Evolutionary conservation across 2,888 invertebrate genomes (phyloP), one percentile per base, ranked within the genome.

Genomic region (Xestoiulus laeticollis): DNA sequence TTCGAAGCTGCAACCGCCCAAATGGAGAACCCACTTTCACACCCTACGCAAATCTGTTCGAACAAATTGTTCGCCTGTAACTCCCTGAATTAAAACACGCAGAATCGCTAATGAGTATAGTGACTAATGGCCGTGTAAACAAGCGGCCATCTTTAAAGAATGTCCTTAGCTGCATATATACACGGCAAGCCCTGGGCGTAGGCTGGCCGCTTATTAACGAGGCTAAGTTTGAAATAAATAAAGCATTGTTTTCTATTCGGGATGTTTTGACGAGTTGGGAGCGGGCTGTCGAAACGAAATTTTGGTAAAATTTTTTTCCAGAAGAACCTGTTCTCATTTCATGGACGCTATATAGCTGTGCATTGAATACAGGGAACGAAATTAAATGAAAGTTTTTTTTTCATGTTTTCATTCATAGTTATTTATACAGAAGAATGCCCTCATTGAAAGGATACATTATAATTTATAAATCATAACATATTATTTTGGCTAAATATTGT

Each of bases 41-140:
- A 68, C 68, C 68, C 68, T 68, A 68, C 68, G 68, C 68, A 26
- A 22, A 26, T 68, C 12, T 59, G 68, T 68, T 68, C 68, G 4
- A 68, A 68, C 68, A 68, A 68, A 68, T 68, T 26, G 68, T 22
- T 26, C 68, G 68, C 68, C 68, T 22, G 22, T 6, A 19, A 68
- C 68, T 26, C 68, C 68, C 68, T 22, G 68, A 68, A 22, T 48
- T 48, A 48, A 48, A 48, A 48, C 48, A 16, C 48, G 48, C 12
- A 19, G 48, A 48, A 48, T 19, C 48, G 48, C 68, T n/a, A 59
- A 59, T 19, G 59, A 59, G 26, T 6, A 26, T 5, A 38, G 12
- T 68, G 68, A 68, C 68, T 68, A 68, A 68, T 26, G 68, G 26
- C 12, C 68, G 26, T 68, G 68, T 68, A 68, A 68, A 68, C 68